A percentile compares a stretch with the other conserved stretches of the same genome.
phyloP scores from a whole-genome alignment of 2,797 vertebrate genomes.

The Thalassophryne amazonica region DNA sequence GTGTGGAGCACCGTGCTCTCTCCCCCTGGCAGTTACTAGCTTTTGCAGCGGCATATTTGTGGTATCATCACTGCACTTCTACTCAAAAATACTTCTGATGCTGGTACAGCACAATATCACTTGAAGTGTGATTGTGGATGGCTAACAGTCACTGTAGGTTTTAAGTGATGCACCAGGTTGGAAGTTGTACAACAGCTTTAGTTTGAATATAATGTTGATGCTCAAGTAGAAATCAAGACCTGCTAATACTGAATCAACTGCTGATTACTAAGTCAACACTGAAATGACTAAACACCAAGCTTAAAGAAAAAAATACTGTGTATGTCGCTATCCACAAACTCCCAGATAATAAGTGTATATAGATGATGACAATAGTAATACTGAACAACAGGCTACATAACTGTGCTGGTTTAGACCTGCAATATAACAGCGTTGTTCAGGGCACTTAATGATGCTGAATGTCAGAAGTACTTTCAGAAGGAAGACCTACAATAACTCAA shows the following conservation, averaged over 20 bases:
- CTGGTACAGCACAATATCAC: constrained; percentile 13
- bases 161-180: constrained; percentile 4
- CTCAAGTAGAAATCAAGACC: not conserved
- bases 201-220: not conserved
- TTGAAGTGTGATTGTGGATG: not conserved
- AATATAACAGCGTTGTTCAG: constrained; percentile 23
- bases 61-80: constrained; percentile 6
- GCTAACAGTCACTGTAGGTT: constrained; percentile 37
- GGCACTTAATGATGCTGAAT: constrained; percentile 33
- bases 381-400: constrained; percentile 40
- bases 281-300: not conserved
- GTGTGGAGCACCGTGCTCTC: not conserved
- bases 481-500: constrained; percentile 20
- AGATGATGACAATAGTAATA: not conserved
- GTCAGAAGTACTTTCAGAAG: constrained; percentile 4
- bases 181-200: not conserved
- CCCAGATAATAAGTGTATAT: not conserved
- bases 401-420: constrained; percentile 45
- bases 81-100: constrained; percentile 1
- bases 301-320: not conserved
- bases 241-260: too few relatives aligned
- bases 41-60: constrained; percentile 46
- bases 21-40: constrained; percentile 60
- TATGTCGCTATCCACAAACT: constrained; percentile 1
- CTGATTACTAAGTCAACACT: too few relatives aligned